Evolutionary conservation across 2,888 invertebrate genomes (phyloP).

Genomic region (Eupithecia dodoneata): DNA sequence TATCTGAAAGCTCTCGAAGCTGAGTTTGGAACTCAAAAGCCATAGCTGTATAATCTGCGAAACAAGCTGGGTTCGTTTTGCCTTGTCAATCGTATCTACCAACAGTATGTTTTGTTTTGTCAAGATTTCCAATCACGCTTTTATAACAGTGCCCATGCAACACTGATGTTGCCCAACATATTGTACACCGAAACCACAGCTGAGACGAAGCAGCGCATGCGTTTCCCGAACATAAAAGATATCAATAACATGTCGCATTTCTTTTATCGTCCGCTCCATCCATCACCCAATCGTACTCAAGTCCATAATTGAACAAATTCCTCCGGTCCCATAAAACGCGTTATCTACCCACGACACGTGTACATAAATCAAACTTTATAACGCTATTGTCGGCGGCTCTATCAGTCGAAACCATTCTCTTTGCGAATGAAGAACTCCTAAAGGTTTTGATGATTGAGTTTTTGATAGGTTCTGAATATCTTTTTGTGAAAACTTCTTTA

Average conservation of each 20-base stretch:
- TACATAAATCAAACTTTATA: constrained; percentile 36
- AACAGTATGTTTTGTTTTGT: not conserved
- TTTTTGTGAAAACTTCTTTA: not conserved
- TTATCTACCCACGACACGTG: constrained; percentile 31
- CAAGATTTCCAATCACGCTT: not conserved
- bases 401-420: constrained; percentile 27
- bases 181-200: not conserved
- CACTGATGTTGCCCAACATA: not conserved
- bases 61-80: not conserved
- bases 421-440: constrained; percentile 14
- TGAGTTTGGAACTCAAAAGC: not conserved
- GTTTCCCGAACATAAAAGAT: not conserved
- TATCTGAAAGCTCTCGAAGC: not conserved
- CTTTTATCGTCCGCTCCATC: constrained; percentile 8
- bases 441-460: not conserved
- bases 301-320: constrained; percentile 39
- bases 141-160: not conserved
- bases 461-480: not conserved
- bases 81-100: not conserved
- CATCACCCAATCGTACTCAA: constrained; percentile 22
- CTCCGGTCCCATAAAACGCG: constrained; percentile 32
- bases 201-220: not conserved
- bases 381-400: constrained; percentile 31
- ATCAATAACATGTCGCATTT: not conserved
- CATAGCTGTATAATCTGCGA: not conserved